A percentile compares a stretch with the other conserved stretches of the same genome.
Evolutionary conservation across 2,797 vertebrate genomes (phyloP).

Genomic region (Leucoraja ocellata): DNA sequence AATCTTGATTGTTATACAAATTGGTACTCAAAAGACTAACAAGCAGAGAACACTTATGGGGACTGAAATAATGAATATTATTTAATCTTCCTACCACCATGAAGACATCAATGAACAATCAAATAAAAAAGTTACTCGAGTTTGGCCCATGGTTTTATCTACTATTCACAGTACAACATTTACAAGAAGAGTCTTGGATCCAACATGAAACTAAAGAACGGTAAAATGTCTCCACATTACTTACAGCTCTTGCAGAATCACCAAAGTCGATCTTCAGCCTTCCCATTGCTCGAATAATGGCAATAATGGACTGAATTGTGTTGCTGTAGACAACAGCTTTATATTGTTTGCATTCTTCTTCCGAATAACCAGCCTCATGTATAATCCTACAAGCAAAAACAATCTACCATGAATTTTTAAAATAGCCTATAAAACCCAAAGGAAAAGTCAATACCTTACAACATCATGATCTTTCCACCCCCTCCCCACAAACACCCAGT

Average conservation of each 20-base stretch:
- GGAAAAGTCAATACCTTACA: background rate
- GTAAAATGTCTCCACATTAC: conserved; percentile 48
- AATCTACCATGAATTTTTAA: too few relatives aligned
- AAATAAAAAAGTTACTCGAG: background rate
- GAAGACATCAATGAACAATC: background rate
- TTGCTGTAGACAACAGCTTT: conserved; percentile 98
- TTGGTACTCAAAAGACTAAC: background rate
- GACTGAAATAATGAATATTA: background rate
- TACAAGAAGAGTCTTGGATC: background rate
- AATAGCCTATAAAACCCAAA: background rate
- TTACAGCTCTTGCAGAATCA: conserved; percentile 79
- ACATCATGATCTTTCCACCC: background rate
- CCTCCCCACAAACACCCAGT: background rate
- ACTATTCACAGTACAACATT: background rate
- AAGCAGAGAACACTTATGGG: background rate
- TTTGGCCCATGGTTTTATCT: background rate
- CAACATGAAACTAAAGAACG: background rate
- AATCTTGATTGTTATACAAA: background rate
- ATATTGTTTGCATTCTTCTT: conserved; percentile 97
- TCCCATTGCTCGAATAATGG: conserved; percentile 96
- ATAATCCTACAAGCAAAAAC: conserved; percentile 71
- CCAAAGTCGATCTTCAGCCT: conserved; percentile 93
- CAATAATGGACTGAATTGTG: conserved; percentile 96
- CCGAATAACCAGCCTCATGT: conserved; percentile 93
- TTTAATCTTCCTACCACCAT: background rate